Base-by-base conservation (phyloP, 2,888 invertebrate genomes). In the Melipona bicolor region DNA sequence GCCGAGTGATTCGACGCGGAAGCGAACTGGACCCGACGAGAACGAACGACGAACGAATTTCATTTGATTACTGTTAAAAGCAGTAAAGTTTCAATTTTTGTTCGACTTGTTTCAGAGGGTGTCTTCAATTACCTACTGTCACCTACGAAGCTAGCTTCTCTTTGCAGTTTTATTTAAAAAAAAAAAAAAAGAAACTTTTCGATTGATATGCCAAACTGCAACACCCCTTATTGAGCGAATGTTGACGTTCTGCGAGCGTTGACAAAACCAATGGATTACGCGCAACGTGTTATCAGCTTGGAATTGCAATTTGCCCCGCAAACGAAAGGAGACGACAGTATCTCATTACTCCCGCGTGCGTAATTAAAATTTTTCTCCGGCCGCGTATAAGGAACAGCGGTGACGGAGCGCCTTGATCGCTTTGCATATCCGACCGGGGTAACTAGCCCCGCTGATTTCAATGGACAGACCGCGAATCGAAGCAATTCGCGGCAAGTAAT, bases 401-500 rank as follows among this genome's bases (percentile, higher is more conserved):
- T 69, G 73, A 79, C 71, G 81, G 62, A 65, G 83, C 62, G 67
- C 21, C 71, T 43, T 43, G 76, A 70, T 67, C 61, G 32, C 61
- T 85, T 83, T 85, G 84, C 84, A 83, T 85, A 85, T 79, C 77
- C 61, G 75, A 17, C 76, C 19, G 50, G 54, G 54, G 69, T 74
- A 85, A 83, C 73, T 83, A 59, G 68, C 69, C 56, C n/a, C n/a
- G 61, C 43, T 27, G 77, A 77, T 75, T 83, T 74, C 72, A 43
- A 49, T 21, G 83, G 50, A 32, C 73, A 62, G 74, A 54, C 67
- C 15, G 67, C 80, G 49, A 75, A 77, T 79, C 83, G 77, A 80
- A 80, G 73, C 65, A 80, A 85, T 80, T 80, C 77, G 77, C 71
- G 77, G 67, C 71, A 73, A 68, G 83, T 83, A 83, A 85, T 77